Evolutionary conservation across 1,140 invertebrate genomes (phyloP).

Genomic region (Drosophila lacertosa): DNA sequence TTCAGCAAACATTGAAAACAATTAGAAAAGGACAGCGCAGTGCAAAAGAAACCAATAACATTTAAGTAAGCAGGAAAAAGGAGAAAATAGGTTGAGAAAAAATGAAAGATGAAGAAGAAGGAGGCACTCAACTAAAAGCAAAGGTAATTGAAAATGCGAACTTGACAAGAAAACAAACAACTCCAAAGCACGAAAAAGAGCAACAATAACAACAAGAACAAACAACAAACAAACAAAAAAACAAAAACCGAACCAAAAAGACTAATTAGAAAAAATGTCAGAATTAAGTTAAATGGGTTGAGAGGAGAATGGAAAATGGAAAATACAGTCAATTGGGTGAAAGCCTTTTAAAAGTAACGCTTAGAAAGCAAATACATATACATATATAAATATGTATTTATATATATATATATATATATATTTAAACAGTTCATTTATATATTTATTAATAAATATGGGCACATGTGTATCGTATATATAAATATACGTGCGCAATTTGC

Average conservation of each 20-base stretch:
- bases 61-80: neutral
- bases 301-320: neutral
- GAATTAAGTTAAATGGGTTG: neutral
- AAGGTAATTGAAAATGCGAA: neutral
- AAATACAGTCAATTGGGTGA: conserved; percentile 1
- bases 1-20: neutral
- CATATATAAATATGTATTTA: neutral
- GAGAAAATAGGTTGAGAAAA: too few relatives aligned
- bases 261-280: neutral
- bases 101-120: neutral
- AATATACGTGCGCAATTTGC: conserved; percentile 33
- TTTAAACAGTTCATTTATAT: neutral
- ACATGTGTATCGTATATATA: too few relatives aligned
- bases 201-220: too few relatives aligned
- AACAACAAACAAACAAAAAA: neutral
- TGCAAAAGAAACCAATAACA: neutral
- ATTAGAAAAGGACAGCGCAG: neutral
- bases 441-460: conserved; percentile 5
- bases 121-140: neutral
- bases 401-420: neutral
- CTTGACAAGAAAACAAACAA: neutral
- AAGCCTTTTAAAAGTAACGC: neutral
- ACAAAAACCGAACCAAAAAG: neutral
- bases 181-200: neutral
- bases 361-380: conserved; percentile 6